Base-by-base conservation (phyloP, 2,113 vertebrate genomes). In the Heterotilapia buettikoferi region DNA sequence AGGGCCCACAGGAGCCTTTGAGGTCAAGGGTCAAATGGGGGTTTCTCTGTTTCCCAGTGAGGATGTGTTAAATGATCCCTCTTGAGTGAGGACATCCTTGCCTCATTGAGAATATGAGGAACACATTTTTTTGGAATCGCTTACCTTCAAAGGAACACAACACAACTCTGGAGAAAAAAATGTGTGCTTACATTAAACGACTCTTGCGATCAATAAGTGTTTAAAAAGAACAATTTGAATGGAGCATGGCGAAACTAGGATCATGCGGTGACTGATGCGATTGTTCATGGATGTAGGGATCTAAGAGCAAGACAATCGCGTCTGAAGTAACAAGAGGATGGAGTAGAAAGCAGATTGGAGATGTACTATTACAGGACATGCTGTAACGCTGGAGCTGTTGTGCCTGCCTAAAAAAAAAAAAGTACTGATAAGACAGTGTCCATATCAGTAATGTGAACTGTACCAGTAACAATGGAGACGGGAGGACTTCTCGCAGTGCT, bases 381-480 rank as follows among this genome's bases (percentile, higher is more conserved):
- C 47, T 93, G 84, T 88, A 88, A 86, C 83, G 87, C 88, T 90
- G 90, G 93, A 95, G 94, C 91, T 90, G 84, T 90, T 88, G 92
- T 94, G 94, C 90, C 93, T 95, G 93, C 82, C 80, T 76, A 73
- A 83, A 81, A 29, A 57, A 52, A 47, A 47, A 45, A 38, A 91
- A 82, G 63, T 84, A 89, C 82, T 52, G 81, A 87, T 82, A 85
- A 83, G 84, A 92, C 68, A 83, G 86, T 93, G 92, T 95, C 91
- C 91, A 91, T 91, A 91, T 94, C 89, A 82, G 88, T 87, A 82
- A 91, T 88, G 92, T 95, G 92, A 95, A 94, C 88, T 91, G 87
- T 94, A 90, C 83, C 61, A 85, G 83, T 89, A 82, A 87, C 83
- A 76, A 84, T 53, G 81, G 83, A 86, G 82, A 92, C 24, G 21